These are phyloP conservation scores for Neosilurus hyrtlii DNA, from an alignment of 2,797 vertebrate species.

Conservation along the genomic window DNA sequence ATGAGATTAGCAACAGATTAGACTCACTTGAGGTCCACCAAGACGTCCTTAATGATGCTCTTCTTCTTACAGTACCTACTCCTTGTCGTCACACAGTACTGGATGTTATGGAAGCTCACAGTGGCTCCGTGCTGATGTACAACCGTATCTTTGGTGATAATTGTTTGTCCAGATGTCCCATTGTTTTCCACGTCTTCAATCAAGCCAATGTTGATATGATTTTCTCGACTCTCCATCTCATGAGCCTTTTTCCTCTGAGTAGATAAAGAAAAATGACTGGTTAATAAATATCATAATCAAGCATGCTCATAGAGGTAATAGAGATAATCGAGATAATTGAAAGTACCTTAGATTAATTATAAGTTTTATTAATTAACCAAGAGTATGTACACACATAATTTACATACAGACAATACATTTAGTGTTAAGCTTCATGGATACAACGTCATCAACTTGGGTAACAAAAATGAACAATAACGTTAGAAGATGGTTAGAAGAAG, in stretches of 20 bases:
- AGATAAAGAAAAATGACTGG: not conserved
- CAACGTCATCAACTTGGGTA: too few relatives aligned
- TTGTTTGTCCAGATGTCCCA: slow-evolving; percentile 55
- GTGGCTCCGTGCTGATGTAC: slow-evolving; percentile 60
- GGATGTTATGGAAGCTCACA: slow-evolving; percentile 76
- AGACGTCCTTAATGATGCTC: slow-evolving; percentile 61
- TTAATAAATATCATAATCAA: not conserved
- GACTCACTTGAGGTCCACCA: slow-evolving; percentile 74
- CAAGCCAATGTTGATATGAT: slow-evolving; percentile 68
- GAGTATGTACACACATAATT: too few relatives aligned
- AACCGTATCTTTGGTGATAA: slow-evolving; percentile 8
- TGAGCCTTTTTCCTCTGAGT: slow-evolving; percentile 4
- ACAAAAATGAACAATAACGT: too few relatives aligned
- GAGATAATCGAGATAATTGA: too few relatives aligned
- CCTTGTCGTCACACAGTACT: slow-evolving; percentile 67
- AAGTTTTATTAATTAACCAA: too few relatives aligned
- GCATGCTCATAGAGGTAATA: not conserved
- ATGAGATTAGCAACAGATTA: not conserved
- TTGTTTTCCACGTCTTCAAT: slow-evolving; percentile 61
- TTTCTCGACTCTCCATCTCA: slow-evolving; percentile 57
- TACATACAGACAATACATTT: too few relatives aligned
- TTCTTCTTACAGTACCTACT: slow-evolving; percentile 61
- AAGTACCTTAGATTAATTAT: too few relatives aligned
- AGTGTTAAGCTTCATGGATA: too few relatives aligned
- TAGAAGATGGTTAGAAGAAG: too few relatives aligned